Evolutionary conservation across 35 echinoderm and acorn worm genomes (phyloP).

Genomic region (Ptychodera flava): DNA sequence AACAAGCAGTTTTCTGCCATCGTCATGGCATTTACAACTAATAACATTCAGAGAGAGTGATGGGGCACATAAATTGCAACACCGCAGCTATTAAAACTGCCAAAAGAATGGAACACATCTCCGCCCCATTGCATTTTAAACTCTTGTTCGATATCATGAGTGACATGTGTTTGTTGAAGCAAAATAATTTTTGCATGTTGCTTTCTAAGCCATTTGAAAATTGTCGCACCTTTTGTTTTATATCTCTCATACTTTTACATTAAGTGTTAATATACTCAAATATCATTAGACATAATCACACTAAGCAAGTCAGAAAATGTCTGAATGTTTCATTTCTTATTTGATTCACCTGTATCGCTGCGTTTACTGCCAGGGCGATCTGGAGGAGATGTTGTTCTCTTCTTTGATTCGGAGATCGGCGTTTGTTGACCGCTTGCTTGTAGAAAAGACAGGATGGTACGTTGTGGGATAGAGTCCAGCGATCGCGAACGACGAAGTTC

Average conservation of each 20-base stretch:
- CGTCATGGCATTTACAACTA: neutral
- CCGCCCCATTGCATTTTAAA: neutral
- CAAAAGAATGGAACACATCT: neutral
- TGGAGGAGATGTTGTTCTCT: neutral
- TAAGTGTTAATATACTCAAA: too few species aligned
- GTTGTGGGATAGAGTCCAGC: neutral
- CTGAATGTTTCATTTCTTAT: too few species aligned
- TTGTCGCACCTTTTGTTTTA: neutral
- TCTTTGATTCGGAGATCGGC: neutral
- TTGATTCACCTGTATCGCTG: neutral
- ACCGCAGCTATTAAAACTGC: neutral
- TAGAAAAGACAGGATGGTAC: neutral
- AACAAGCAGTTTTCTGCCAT: neutral
- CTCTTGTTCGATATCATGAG: neutral
- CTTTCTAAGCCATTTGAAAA: neutral
- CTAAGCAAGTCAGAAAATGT: too few species aligned
- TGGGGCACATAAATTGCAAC: neutral
- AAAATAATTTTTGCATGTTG: neutral
- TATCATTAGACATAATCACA: too few species aligned
- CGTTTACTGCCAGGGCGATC: neutral
- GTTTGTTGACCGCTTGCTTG: neutral
- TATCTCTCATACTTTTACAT: neutral
- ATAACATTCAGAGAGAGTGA: neutral
- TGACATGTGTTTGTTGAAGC: neutral
- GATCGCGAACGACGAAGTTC: neutral